phyloP scores from a whole-genome alignment of 2,113 vertebrate genomes.

The Noturus placidus region DNA sequence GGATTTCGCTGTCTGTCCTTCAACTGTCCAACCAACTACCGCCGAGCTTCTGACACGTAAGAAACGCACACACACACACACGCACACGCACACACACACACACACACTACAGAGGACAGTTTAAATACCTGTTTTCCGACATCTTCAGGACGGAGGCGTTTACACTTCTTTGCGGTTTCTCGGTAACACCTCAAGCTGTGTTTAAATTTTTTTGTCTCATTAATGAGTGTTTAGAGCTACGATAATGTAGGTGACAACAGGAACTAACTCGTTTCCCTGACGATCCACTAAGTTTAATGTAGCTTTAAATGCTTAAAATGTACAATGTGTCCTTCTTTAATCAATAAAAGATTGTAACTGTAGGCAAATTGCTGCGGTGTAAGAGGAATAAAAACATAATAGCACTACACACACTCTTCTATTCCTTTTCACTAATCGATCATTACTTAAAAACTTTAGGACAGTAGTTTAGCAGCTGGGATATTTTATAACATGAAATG shows the following conservation, averaged over 20 bases:
- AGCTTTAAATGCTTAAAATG: not conserved
- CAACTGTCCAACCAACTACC: conserved; percentile 85
- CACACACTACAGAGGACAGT: not conserved
- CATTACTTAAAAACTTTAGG: not conserved
- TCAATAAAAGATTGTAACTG: not conserved
- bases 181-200: not conserved
- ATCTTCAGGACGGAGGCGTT: not conserved
- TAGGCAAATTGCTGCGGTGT: not conserved
- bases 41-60: conserved; percentile 84
- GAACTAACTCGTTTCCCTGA: not conserved
- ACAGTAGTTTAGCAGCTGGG: not conserved
- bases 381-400: not conserved
- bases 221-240: not conserved
- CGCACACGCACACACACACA: not conserved
- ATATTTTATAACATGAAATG: not conserved
- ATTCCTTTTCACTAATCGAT: not conserved
- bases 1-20: conserved; percentile 86
- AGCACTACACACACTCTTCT: not conserved
- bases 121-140: not conserved
- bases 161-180: not conserved
- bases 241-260: not conserved
- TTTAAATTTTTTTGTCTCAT: not conserved
- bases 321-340: not conserved
- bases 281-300: not conserved
- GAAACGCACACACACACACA: conserved; percentile 54